Percentiles rank a stretch among this genome's conserved stretches.
phyloP scores from a whole-genome alignment of 2,888 invertebrate species.

The Lasioglossum calceatum region DNA sequence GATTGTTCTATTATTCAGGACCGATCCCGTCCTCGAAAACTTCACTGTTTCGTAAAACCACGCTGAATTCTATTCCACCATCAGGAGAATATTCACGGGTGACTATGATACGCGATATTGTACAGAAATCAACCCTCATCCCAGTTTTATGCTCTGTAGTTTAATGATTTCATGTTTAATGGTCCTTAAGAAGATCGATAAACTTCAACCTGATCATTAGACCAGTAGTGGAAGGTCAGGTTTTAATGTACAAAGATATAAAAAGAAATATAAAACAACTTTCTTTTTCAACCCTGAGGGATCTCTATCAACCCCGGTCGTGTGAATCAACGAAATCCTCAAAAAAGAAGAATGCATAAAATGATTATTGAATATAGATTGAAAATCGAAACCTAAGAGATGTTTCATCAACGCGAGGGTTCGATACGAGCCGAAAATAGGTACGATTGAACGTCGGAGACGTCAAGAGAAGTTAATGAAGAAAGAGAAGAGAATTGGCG shows the following conservation, averaged over 20 bases:
- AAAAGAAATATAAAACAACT: background rate
- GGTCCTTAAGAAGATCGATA: no score
- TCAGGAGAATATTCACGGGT: background rate
- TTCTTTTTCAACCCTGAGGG: background rate
- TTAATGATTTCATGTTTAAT: no score
- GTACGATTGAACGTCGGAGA: background rate
- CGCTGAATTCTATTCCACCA: background rate
- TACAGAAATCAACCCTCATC: background rate
- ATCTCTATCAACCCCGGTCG: no score
- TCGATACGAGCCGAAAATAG: background rate
- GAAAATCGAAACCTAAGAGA: background rate
- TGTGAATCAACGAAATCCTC: no score
- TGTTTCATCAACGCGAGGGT: background rate
- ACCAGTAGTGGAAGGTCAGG: background rate
- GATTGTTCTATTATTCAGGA: constrained; percentile 64
- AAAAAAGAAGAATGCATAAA: no score
- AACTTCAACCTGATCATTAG: background rate
- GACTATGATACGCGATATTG: background rate
- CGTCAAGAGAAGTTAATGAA: background rate
- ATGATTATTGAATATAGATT: background rate
- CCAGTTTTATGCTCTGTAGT: background rate
- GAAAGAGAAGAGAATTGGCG: background rate
- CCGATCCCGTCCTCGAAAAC: constrained; percentile 20
- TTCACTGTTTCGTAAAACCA: background rate
- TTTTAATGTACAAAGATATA: no score